Base-by-base conservation (phyloP, 2,797 vertebrate species). In the Myiotriccus ornatus region DNA sequence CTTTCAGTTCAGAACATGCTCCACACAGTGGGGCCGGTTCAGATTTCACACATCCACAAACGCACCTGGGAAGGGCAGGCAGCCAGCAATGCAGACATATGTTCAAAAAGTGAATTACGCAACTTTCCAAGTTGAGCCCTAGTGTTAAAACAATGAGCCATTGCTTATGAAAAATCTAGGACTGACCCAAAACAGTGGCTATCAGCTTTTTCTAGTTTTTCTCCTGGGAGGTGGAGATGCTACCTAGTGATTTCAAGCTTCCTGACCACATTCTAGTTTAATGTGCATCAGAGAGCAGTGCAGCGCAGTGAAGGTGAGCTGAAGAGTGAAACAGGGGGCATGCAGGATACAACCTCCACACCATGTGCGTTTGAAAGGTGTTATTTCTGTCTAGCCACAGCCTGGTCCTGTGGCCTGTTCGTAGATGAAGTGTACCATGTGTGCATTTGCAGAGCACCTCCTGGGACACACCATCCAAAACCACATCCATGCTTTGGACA, bases 341-440 rank as follows among this genome's bases (percentile, higher is more conserved):
- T 0, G 2, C 83, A 70, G 46, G 32, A 65, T 35, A 9, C 59
- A 73, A 21, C 22, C 79, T 8, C 41, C 75, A 44, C 63, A 56
- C 32, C 1, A 0, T 1, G 1, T 28, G 39, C 27, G 7, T 13
- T 9, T 68, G 34, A 60, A 79, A 55, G 67, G 17, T 62, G 28
- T 53, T 49, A 73, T 43, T 93, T 83, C 79, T 65, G 88, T 14
- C 63, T 53, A 68, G 35, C 55, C 7, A 1, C 77, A 55, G 56
- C 59, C 50, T 50, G 5, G 3, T 53, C 65, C 52, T 35, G 27
- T 28, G 52, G 47, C 69, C 67, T 0, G 1, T 16, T 52, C 0
- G 0, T 4, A 78, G 74, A 70, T 47, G 41, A 78, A 63, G 23
- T 0, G 0, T 35, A 25, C 44, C 65, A 84, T 62, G 49, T 52